These are phyloP conservation scores for Pterocles orientalis DNA, from an alignment of 2,113 vertebrate genomes.

Conservation along the genomic window DNA sequence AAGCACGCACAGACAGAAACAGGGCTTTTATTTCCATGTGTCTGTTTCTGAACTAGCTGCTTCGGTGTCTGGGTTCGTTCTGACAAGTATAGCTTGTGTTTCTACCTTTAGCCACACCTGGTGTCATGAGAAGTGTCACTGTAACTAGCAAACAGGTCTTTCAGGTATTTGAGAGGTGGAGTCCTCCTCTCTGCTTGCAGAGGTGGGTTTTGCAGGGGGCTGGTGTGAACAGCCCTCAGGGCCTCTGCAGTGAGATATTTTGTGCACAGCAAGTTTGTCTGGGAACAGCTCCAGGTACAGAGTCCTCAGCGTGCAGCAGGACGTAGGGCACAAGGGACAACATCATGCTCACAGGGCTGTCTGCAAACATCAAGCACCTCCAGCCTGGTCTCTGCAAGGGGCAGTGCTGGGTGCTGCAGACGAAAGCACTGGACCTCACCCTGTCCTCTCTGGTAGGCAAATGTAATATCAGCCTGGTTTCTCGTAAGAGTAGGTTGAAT, in stretches of 20 bases:
- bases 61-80: background rate
- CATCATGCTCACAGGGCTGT: background rate
- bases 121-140: background rate
- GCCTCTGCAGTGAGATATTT: background rate
- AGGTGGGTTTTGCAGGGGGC: background rate
- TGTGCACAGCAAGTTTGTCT: background rate
- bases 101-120: background rate
- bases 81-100: background rate
- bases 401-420: background rate
- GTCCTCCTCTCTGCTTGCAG: background rate
- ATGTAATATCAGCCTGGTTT: background rate
- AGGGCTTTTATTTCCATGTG: background rate
- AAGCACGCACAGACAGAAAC: background rate
- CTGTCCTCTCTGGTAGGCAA: background rate
- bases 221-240: too few species aligned
- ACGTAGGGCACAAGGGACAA: fast-evolving
- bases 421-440: fast-evolving
- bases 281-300: background rate
- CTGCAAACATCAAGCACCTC: fast-evolving
- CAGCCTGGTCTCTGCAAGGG: background rate
- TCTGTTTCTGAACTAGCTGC: background rate
- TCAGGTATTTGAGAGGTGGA: background rate
- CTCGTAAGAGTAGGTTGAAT: background rate
- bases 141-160: background rate
- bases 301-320: background rate